phyloP scores from a whole-genome alignment of 1,140 invertebrate genomes.

The Orius insidiosus region DNA sequence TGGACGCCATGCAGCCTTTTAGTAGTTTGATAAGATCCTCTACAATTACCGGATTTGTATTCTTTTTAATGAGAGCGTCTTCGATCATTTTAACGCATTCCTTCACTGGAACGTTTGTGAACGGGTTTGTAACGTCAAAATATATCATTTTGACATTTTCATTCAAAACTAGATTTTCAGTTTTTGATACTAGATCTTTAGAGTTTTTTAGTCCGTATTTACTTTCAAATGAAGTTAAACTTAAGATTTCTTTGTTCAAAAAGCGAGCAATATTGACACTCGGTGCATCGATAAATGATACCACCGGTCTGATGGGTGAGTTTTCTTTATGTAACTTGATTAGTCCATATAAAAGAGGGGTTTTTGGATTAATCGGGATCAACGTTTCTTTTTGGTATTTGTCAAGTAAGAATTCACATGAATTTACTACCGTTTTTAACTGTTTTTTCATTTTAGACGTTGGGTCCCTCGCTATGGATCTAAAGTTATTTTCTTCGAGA shows the following conservation, averaged over 20 bases:
- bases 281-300: not conserved
- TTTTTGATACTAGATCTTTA: not conserved
- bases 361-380: not conserved
- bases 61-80: not conserved
- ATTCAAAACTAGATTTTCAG: not conserved
- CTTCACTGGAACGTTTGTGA: not conserved
- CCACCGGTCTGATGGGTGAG: not conserved
- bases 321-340: not conserved
- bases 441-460: not conserved
- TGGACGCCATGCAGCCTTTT: not conserved
- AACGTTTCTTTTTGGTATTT: not conserved
- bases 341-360: not conserved
- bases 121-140: constrained; percentile 1
- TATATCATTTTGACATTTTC: not conserved
- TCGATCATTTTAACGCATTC: not conserved
- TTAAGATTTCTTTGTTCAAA: not conserved
- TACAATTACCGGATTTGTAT: not conserved
- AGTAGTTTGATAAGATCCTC: too few relatives aligned
- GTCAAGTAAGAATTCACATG: not conserved
- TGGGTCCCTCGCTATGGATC: not conserved
- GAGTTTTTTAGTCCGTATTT: not conserved
- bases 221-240: not conserved
- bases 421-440: not conserved
- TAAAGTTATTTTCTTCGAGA: not conserved
- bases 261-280: not conserved